These are phyloP conservation scores for Drosophila prosaltans DNA, from an alignment of 1,140 invertebrate species.

Conservation along the genomic window DNA sequence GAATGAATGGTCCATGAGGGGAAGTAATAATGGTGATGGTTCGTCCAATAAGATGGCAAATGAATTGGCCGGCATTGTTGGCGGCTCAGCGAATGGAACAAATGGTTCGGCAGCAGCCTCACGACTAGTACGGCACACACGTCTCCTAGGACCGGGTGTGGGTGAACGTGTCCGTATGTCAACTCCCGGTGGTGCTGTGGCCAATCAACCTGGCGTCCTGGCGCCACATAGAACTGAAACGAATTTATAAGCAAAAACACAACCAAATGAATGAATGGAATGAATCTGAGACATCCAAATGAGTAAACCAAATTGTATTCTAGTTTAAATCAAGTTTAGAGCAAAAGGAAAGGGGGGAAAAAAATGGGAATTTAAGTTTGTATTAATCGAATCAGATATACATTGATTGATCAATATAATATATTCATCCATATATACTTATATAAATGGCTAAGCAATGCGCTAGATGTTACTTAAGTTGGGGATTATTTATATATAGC, in stretches of 20 bases:
- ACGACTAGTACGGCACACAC: slow-evolving; percentile 51
- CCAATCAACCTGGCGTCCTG: slow-evolving; percentile 33
- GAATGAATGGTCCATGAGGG: slow-evolving; percentile 84
- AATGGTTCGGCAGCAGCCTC: not conserved
- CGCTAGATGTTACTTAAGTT: slow-evolving; percentile 43
- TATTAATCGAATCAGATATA: slow-evolving; percentile 22
- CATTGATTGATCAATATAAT: too few species aligned
- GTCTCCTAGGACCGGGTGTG: slow-evolving; percentile 68
- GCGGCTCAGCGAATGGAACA: not conserved
- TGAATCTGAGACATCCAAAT: not conserved
- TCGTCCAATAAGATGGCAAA: not conserved
- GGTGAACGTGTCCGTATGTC: slow-evolving; percentile 72
- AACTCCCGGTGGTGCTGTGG: slow-evolving; percentile 58
- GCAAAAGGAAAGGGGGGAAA: not conserved
- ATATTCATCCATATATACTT: slow-evolving; percentile 9
- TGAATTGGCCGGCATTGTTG: not conserved
- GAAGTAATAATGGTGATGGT: slow-evolving; percentile 10
- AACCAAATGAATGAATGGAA: slow-evolving; percentile 3
- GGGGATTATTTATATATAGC: slow-evolving; percentile 28
- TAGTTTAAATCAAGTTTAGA: slow-evolving; percentile 60
- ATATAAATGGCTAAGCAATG: slow-evolving; percentile 42
- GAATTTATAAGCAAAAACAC: slow-evolving; percentile 77
- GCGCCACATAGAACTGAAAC: slow-evolving; percentile 82
- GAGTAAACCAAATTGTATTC: slow-evolving; percentile 73
- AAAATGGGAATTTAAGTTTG: slow-evolving; percentile 32